Evolutionary conservation across 2,113 vertebrate species (phyloP), one percentile per base, ranked within the genome.

Genomic region (Prolemur simus): DNA sequence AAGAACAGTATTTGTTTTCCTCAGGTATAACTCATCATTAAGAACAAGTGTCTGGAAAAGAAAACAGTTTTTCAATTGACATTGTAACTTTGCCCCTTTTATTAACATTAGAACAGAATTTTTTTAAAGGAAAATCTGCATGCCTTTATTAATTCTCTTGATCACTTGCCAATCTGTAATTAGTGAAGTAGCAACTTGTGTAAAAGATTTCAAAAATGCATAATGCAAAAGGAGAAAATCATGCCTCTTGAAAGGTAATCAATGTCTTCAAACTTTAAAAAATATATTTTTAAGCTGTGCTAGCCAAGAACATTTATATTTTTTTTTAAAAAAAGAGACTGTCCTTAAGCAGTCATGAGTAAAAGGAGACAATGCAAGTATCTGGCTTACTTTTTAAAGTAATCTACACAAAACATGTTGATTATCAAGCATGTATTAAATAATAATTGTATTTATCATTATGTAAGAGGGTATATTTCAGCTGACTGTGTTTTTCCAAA

Each of bases 1-100:
- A 78, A 96, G 91, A 92, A 64, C 49, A 94, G 89, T 90, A 84
- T 98, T 97, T 97, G 84, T 97, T 96, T 97, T 96, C 84, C 81
- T 97, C 92, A 69, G 84, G 68, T 78, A 81, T 83, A 94, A 80
- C 91, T 97, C 94, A 94, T 97, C 77, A 34, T 95, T 94, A 96
- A 96, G 84, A 92, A 89, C 74, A 93, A 97, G 82, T 73, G 95
- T 93, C 95, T 97, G 49, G 45, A 71, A 96, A 96, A 89, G 86
- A 96, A 96, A 95, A 97, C n/a, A 94, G 86, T 89, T 95, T 52
- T 77, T 89, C 86, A 91, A 21, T 34, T 97, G 96, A 97, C 97
- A 96, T 92, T 97, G 97, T 66, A 96, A 89, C 74, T 93, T 96
- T 73, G 37, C 21, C 23, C 64, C 76, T 96, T 95, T 90, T 93